Evolutionary conservation across 2,797 vertebrate genomes (phyloP), one percentile per base, ranked within the genome.

Genomic region (Octomys mimax): DNA sequence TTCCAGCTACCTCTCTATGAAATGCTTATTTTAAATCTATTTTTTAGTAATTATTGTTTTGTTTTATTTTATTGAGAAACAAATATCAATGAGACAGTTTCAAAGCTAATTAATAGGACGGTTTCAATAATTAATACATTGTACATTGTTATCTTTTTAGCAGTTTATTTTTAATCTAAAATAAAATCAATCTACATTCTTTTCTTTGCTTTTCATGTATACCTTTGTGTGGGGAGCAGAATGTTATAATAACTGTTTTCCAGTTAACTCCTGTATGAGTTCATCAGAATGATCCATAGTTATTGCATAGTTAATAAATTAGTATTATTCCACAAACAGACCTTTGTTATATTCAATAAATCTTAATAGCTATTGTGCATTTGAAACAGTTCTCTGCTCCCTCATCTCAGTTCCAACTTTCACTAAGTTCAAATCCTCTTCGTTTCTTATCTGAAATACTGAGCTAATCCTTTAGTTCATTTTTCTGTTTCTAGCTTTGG

Each of bases 341-440:
- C 24, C 31, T 88, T 52, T 70, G 10, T 81, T 62, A 49, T 46
- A 19, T n/a, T 93, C 24, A 62, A 14, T 46, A 46, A 36, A 33
- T 31, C 31, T 49, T 71, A 89, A 3, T 70, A 75, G 57, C 2
- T 14, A 54, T 36, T 85, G 62, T 54, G 54, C 19, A 66, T 85
- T 39, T 59, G 86, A 80, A 49, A 21, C 11, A 33, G 42, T 89
- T 85, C 31, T 86, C 19, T 3, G 21, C 73, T 31, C 9, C 31
- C 79, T 89, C 89, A 57, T 85, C 36, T 79, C 22, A 16, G 39
- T 92, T 78, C 5, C 57, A 64, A 22, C 92, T 89, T 89, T 92
- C 31, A 26, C 9, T 28, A 85, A 73, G 6, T 85, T 78, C 31
- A 85, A 79, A 36, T 80, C 5, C 2, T 42, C 54, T 14, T 64